Base-by-base conservation (phyloP, 2,113 vertebrate species). In the Dryoscopus gambensis region DNA sequence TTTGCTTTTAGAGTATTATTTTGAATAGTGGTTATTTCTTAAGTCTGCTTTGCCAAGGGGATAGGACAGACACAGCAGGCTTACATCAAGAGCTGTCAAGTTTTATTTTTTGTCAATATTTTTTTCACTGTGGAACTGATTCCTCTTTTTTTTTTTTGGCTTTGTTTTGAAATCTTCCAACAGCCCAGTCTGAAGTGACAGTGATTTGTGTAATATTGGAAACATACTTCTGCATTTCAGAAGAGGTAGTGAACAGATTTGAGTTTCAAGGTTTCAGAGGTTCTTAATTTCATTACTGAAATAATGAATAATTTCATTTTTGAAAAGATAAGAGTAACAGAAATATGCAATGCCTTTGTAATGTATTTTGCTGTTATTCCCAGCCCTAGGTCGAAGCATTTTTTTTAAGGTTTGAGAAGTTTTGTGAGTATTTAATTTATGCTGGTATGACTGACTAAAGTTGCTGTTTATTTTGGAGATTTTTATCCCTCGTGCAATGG, bases 161-260 rank as follows among this genome's bases (percentile, higher is more conserved):
- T 89, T 62, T 89, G 50, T 74, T 93, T 63, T 87, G 92, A 88
- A 83, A 69, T 69, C 40, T 79, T 21, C 30, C 24, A 89, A 62
- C 63, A 86, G 86, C 30, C 21, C 59, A 22, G 33, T 35, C 50
- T 81, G 89, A 86, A 91, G n/a, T 1, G 5, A n/a, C 68, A 77
- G 76, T 49, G 73, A 91, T 94, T 89, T 91, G 56, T 81, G 80
- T 50, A 91, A 87, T 52, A 78, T 24, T 82, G 78, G 84, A 91
- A 93, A 93, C 44, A 68, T 2, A 75, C 74, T 93, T 93, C 81
- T 81, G 64, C 77, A 89, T 96, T 93, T 93, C n/a, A 89, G 56
- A 94, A 89, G 81, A 70, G 56, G 73, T 17, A 86, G 77, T 75
- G 84, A 81, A 49, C 52, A 67, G 90, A 84, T 88, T 27, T 71